Conservation (phyloP, 2,888 invertebrate species). For the Macaria liturata region DNA sequence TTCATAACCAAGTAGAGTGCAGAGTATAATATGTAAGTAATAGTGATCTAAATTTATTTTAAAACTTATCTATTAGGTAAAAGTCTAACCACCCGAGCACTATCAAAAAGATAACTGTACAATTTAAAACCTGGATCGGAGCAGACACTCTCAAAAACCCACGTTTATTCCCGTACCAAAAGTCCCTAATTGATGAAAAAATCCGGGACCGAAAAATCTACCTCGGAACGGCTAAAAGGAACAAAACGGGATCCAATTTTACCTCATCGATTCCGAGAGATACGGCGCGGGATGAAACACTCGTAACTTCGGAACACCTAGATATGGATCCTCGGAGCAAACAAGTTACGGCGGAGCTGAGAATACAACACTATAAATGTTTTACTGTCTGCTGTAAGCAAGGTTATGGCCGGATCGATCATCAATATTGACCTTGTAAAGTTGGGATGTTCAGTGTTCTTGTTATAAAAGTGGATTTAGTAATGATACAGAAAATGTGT, state of each 20-base stretch:
- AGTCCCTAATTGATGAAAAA: conserved; percentile 17
- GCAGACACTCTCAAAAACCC: conserved; percentile 2
- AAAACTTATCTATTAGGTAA: too few species aligned
- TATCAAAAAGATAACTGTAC: too few species aligned
- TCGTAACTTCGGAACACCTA: background rate
- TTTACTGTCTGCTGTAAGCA: too few species aligned
- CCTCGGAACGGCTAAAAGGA: conserved; percentile 10
- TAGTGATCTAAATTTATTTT: too few species aligned
- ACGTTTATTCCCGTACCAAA: conserved; percentile 8
- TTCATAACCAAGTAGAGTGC: too few species aligned
- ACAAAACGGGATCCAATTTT: conserved; percentile 22
- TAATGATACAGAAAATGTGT: too few species aligned
- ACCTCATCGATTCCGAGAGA: conserved; percentile 11
- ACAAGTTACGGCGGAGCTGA: background rate
- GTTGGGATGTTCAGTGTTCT: too few species aligned
- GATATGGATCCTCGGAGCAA: background rate
- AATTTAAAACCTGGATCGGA: background rate
- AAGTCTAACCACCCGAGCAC: too few species aligned
- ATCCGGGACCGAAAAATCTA: conserved; percentile 5
- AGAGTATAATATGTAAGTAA: too few species aligned
- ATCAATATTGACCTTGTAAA: too few species aligned
- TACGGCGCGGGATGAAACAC: background rate
- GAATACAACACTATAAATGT: background rate
- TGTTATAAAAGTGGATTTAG: too few species aligned
- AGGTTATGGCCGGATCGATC: too few species aligned